A percentile compares a stretch with the other conserved stretches of the same genome.
Evolutionary conservation across 2,797 vertebrate species (phyloP).

Genomic region (Labroides dimidiatus): DNA sequence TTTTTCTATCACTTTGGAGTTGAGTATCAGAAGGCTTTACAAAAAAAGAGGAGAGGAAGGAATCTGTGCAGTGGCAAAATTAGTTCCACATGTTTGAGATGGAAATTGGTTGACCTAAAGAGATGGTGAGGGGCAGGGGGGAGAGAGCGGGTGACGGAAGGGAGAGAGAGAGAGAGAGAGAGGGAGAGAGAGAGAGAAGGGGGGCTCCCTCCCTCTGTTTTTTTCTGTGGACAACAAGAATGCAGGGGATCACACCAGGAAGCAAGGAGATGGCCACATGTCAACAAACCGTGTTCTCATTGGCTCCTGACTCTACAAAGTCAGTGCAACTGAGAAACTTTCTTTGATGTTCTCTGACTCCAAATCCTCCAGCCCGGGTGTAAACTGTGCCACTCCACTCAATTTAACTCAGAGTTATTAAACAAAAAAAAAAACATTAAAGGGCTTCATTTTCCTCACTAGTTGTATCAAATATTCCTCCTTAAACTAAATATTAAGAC

Average conservation of each 20-base stretch:
- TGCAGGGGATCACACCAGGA: conserved; percentile 75
- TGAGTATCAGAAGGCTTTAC: conserved; percentile 51
- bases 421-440: too few relatives aligned
- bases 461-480: conserved; percentile 27
- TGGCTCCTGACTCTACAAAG: conserved; percentile 57
- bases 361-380: conserved; percentile 6
- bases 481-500: conserved; percentile 45
- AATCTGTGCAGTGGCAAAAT: conserved; percentile 83
- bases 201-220: conserved; percentile 35
- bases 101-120: conserved; percentile 86
- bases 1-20: conserved; percentile 67
- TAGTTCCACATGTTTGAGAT: conserved; percentile 91
- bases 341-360: conserved; percentile 52
- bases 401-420: neutral
- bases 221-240: conserved; percentile 69
- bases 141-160: conserved; percentile 55
- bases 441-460: too few relatives aligned
- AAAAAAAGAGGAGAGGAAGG: conserved; percentile 41
- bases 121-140: conserved; percentile 78
- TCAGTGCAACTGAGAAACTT: conserved; percentile 54
- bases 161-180: conserved; percentile 69
- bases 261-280: conserved; percentile 76
- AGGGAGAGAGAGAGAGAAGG: conserved; percentile 65
- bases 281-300: conserved; percentile 64
- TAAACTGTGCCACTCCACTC: neutral